A percentile compares a stretch with the other conserved stretches of the same genome.
phyloP scores from a whole-genome alignment of 1,140 invertebrate genomes.

The Platorchestia sp. region DNA sequence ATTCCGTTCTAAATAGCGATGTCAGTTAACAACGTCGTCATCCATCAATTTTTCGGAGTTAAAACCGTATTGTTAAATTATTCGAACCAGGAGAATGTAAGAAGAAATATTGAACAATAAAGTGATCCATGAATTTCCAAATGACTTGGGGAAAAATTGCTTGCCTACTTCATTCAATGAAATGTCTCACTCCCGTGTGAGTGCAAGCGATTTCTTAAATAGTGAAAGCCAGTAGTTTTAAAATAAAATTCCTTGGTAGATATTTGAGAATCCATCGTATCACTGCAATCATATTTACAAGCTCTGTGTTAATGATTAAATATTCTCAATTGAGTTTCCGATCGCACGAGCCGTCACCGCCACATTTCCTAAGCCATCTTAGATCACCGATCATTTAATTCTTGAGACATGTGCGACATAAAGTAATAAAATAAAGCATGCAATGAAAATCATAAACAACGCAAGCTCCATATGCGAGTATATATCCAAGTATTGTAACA shows the following conservation, averaged over 20 bases:
- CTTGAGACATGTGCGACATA: too few relatives aligned
- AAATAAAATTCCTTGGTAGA: neutral
- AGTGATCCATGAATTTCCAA: neutral
- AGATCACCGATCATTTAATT: too few relatives aligned
- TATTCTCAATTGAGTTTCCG: too few relatives aligned
- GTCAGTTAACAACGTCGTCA: neutral
- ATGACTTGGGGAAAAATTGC: neutral
- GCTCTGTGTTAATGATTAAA: too few relatives aligned
- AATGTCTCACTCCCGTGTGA: neutral
- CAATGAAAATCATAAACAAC: too few relatives aligned
- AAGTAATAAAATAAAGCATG: too few relatives aligned
- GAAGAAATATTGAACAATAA: neutral
- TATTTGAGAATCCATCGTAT: too few relatives aligned
- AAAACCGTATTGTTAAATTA: neutral
- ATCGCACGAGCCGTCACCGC: too few relatives aligned
- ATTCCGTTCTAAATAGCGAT: neutral
- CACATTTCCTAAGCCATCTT: too few relatives aligned
- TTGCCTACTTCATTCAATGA: neutral
- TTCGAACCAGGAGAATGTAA: neutral
- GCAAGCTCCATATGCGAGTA: too few relatives aligned
- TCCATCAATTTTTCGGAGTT: neutral
- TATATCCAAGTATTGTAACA: too few relatives aligned
- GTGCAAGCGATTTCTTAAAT: neutral
- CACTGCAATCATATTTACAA: too few relatives aligned
- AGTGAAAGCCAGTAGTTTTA: neutral